phyloP scores from a whole-genome alignment of 1,140 invertebrate genomes.

The Heliconius eleuchia region DNA sequence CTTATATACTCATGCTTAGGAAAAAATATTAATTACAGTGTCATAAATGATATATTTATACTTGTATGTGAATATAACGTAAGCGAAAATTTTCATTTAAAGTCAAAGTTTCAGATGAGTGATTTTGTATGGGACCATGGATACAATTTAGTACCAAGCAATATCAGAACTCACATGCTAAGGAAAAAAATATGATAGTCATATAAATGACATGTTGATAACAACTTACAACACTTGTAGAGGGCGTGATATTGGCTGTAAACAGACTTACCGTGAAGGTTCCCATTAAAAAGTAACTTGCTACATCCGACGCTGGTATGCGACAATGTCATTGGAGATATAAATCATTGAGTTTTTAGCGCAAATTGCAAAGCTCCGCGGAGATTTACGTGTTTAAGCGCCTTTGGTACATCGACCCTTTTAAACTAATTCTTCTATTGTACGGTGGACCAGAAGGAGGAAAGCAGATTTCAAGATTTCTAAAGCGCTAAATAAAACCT shows the following conservation, averaged over 20 bases:
- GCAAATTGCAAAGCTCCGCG: conserved; percentile 69
- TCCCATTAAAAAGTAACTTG: conserved; percentile 30
- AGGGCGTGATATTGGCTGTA: conserved; percentile 19
- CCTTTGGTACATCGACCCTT: conserved; percentile 60
- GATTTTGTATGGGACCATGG: conserved; percentile 26
- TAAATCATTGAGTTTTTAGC: conserved; percentile 55
- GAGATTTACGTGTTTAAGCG: conserved; percentile 63
- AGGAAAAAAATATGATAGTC: conserved; percentile 26
- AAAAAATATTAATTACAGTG: conserved; percentile 62
- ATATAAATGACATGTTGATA: conserved; percentile 14
- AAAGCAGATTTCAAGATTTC: conserved; percentile 59
- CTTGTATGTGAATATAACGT: conserved; percentile 43
- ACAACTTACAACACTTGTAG: neutral
- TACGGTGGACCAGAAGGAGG: conserved; percentile 54
- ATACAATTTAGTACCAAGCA: conserved; percentile 34
- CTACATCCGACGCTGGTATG: conserved; percentile 39
- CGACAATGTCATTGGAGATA: conserved; percentile 52
- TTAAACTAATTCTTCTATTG: conserved; percentile 66
- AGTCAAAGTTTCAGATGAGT: conserved; percentile 32
- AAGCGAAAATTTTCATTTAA: conserved; percentile 30
- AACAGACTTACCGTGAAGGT: conserved; percentile 39
- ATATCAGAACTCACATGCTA: conserved; percentile 37
- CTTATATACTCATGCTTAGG: conserved; percentile 56
- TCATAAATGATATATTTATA: conserved; percentile 52
- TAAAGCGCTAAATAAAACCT: conserved; percentile 65